A percentile compares a stretch with the other conserved stretches of the same genome.
These are phyloP conservation scores for Actenoides hombroni DNA, from an alignment of 2,113 vertebrate genomes.

Conservation along the genomic window DNA sequence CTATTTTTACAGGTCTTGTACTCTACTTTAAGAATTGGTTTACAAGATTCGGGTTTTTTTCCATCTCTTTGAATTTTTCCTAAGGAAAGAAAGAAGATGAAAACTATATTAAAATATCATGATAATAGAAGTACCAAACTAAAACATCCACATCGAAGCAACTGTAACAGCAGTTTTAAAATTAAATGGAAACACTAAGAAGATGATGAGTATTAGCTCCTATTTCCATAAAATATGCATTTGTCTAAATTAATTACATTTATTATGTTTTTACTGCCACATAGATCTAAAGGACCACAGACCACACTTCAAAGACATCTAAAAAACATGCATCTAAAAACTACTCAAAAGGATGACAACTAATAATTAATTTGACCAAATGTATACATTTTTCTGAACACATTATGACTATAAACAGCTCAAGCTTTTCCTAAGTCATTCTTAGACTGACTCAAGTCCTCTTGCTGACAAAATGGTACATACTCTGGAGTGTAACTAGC, in stretches of 20 bases:
- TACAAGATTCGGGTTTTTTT: constrained; percentile 92
- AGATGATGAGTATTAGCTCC: background rate
- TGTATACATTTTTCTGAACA: background rate
- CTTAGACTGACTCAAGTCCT: background rate
- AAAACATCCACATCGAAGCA: background rate
- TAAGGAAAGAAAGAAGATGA: constrained; percentile 61
- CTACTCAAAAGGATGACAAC: background rate
- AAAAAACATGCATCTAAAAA: background rate
- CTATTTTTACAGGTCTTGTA: constrained; percentile 95
- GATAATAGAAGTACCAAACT: background rate
- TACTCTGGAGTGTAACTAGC: background rate
- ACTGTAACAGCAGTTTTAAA: background rate
- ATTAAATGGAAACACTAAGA: background rate
- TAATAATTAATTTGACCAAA: background rate
- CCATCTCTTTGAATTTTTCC: constrained; percentile 93
- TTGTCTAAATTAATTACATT: background rate
- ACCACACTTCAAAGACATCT: background rate
- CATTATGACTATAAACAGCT: background rate
- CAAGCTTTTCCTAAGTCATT: background rate
- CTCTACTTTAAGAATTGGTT: constrained; percentile 98
- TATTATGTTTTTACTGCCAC: background rate
- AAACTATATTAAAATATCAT: constrained; percentile 26
- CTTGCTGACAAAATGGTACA: background rate
- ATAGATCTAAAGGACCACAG: background rate
- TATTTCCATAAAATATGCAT: background rate